Percentiles rank a stretch among this genome's conserved stretches.
phyloP scores from a whole-genome alignment of 2,113 vertebrate species.

The Amblyopsis rosae region DNA sequence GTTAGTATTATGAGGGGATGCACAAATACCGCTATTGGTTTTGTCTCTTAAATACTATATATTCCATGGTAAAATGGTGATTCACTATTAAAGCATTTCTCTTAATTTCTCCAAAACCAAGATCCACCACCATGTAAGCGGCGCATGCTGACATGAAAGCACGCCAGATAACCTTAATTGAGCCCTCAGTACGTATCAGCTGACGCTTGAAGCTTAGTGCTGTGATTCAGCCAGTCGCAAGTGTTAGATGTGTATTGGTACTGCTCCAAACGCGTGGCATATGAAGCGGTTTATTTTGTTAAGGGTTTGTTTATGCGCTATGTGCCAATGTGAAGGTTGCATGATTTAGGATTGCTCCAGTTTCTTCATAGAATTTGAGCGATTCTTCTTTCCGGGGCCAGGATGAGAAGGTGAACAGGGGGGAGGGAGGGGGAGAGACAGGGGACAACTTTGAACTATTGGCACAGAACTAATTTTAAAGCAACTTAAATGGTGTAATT shows the following conservation, averaged over 20 bases:
- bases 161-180: too few species aligned
- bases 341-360: background rate
- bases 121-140: background rate
- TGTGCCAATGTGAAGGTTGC: background rate
- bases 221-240: background rate
- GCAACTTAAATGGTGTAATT: constrained; percentile 59
- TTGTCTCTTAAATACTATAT: background rate
- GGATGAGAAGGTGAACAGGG: background rate
- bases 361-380: background rate
- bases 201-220: too few species aligned
- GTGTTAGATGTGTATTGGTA: background rate
- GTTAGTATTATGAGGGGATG: background rate
- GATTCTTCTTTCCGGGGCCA: background rate
- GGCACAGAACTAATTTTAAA: constrained; percentile 50
- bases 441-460: constrained; percentile 1
- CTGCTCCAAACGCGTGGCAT: background rate
- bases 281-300: background rate
- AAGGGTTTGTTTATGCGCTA: background rate
- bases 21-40: background rate
- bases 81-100: background rate
- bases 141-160: background rate
- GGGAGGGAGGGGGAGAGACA: background rate
- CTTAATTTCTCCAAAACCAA: background rate
- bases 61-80: background rate
- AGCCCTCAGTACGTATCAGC: too few species aligned